These are phyloP conservation scores for Periophthalmus magnuspinnatus DNA, from an alignment of 2,797 vertebrate species.

Conservation along the genomic window DNA sequence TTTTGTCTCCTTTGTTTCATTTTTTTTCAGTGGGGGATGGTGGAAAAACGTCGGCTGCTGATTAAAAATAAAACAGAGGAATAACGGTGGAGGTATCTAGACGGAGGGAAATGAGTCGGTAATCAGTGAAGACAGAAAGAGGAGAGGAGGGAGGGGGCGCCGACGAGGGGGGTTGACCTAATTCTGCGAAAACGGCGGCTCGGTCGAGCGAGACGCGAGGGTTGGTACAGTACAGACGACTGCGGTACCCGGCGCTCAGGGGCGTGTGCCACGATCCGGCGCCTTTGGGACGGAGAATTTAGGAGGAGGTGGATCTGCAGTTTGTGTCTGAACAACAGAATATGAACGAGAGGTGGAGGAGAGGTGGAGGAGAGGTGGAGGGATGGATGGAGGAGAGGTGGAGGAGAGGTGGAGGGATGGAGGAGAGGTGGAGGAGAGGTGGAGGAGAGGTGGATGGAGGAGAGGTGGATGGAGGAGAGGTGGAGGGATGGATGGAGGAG, in stretches of 20 bases:
- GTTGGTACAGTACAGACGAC: constrained; percentile 48
- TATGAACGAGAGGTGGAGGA: constrained; percentile 19
- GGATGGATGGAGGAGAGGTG: constrained; percentile 27
- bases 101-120: constrained; percentile 44
- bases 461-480: too few species aligned
- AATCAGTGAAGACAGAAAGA: constrained; percentile 57
- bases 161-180: constrained; percentile 76
- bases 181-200: constrained; percentile 76
- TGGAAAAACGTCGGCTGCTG: not conserved
- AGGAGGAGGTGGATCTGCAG: constrained; percentile 14
- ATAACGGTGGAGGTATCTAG: constrained; percentile 31
- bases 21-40: not conserved
- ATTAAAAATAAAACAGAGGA: constrained; percentile 36
- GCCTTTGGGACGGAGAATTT: constrained; percentile 13
- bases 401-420: too few species aligned
- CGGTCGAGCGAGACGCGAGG: constrained; percentile 66
- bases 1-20: constrained; percentile 5
- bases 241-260: constrained; percentile 46
- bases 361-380: constrained; percentile 18
- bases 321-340: constrained; percentile 17
- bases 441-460: too few species aligned
- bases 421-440: too few species aligned
- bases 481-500: too few species aligned
- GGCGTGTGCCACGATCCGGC: constrained; percentile 34
- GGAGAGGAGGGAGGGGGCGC: constrained; percentile 46